These are phyloP conservation scores for Chymomyza amoena DNA, from an alignment of 2,888 invertebrate species.

Conservation along the genomic window DNA sequence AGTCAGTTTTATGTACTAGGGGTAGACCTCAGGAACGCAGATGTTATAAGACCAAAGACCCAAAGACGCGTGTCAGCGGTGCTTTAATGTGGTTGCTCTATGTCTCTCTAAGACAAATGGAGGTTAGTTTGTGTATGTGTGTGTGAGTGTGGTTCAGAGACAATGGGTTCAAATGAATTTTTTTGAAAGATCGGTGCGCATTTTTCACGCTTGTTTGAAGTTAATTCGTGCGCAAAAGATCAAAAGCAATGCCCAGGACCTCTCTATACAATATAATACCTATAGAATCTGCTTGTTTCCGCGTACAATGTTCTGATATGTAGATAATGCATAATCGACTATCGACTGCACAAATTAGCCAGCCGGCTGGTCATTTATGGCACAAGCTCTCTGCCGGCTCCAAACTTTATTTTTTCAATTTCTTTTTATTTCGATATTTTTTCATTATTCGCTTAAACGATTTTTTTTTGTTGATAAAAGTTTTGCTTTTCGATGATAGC, in stretches of 20 bases:
- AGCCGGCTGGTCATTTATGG: constrained; percentile 22
- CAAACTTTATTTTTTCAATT: not conserved
- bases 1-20: not conserved
- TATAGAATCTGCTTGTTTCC: not conserved
- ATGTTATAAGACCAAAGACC: not conserved
- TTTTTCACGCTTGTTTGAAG: constrained; percentile 68
- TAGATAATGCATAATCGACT: constrained; percentile 28
- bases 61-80: constrained; percentile 63
- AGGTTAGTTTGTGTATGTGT: constrained; percentile 38
- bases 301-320: not conserved
- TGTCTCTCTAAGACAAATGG: constrained; percentile 39
- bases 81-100: constrained; percentile 59
- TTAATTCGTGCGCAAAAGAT: constrained; percentile 60
- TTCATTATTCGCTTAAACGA: not conserved
- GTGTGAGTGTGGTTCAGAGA: constrained; percentile 15
- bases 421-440: not conserved
- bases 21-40: not conserved
- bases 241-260: constrained; percentile 20
- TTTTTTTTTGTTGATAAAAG: not conserved
- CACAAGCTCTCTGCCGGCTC: not conserved
- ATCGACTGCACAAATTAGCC: constrained; percentile 55
- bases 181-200: constrained; percentile 48
- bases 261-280: not conserved
- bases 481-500: not conserved
- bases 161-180: constrained; percentile 46